Conservation (phyloP, 2,113 vertebrate species). For the Nothoprocta pentlandii region DNA sequence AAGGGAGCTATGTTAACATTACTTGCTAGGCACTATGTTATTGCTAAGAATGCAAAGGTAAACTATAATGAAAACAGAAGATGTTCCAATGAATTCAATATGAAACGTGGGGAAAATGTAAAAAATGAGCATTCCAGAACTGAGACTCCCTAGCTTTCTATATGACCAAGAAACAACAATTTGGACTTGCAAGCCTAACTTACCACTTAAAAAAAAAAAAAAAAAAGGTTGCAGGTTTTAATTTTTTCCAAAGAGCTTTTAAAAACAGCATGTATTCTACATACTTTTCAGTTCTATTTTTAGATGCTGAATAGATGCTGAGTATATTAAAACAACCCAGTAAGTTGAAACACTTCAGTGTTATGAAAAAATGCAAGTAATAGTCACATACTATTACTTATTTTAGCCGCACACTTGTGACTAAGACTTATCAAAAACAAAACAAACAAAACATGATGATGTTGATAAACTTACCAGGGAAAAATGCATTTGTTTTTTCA, state of each 20-base stretch:
- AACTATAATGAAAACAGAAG: neutral
- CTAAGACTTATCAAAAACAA: neutral
- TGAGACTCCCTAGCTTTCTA: too few relatives aligned
- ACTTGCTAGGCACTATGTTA: neutral
- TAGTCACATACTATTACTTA: accelerated
- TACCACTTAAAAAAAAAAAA: neutral
- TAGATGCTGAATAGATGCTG: neutral
- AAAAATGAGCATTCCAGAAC: neutral
- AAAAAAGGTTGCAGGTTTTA: neutral
- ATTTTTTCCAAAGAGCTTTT: neutral
- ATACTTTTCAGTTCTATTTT: neutral
- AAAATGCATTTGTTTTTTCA: neutral
- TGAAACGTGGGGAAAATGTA: neutral
- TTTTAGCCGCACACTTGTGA: neutral
- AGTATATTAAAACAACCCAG: neutral
- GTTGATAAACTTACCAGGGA: neutral
- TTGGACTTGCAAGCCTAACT: neutral
- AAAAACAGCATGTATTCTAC: neutral
- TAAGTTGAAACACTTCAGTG: neutral
- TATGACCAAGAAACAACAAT: neutral
- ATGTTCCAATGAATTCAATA: neutral
- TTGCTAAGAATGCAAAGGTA: neutral
- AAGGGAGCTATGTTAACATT: neutral
- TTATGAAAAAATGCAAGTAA: neutral
- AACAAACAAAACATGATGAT: neutral